Percentiles rank a stretch among this genome's conserved stretches.
These are phyloP conservation scores for Boulengeromyrus knoepffleri DNA, from an alignment of 2,113 vertebrate genomes.

Conservation along the genomic window DNA sequence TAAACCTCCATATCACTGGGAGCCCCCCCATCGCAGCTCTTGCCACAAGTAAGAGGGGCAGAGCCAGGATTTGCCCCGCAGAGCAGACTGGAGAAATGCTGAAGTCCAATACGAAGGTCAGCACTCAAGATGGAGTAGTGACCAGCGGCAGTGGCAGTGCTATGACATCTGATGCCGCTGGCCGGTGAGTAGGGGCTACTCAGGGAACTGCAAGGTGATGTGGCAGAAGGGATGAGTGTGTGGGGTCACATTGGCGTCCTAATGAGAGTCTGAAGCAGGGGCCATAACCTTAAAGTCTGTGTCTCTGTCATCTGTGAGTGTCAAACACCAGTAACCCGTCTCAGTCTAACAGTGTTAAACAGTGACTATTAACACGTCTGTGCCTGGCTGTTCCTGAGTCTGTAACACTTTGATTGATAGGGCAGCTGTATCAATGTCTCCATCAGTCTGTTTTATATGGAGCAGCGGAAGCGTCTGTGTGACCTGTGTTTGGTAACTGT, in stretches of 20 bases:
- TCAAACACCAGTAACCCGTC: background rate
- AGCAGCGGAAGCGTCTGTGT: background rate
- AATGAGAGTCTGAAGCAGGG: background rate
- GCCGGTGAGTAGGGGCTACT: background rate
- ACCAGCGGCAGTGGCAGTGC: background rate
- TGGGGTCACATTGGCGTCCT: background rate
- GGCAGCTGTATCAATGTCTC: background rate
- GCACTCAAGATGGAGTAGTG: background rate
- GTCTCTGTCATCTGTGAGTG: background rate
- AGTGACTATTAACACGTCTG: background rate
- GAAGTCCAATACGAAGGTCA: background rate
- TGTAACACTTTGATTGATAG: background rate
- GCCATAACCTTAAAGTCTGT: background rate
- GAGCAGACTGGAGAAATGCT: constrained; percentile 3
- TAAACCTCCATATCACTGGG: background rate
- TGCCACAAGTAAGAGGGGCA: background rate
- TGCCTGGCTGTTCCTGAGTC: background rate
- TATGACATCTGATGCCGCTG: background rate
- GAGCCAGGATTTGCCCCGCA: background rate
- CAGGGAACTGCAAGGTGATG: background rate
- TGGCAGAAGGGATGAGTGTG: background rate
- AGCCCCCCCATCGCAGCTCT: background rate
- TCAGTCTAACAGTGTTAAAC: background rate
- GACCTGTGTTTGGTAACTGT: background rate
- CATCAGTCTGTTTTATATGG: background rate